phyloP scores from a whole-genome alignment of 2,797 vertebrate genomes.

The Artibeus jamaicensis region DNA sequence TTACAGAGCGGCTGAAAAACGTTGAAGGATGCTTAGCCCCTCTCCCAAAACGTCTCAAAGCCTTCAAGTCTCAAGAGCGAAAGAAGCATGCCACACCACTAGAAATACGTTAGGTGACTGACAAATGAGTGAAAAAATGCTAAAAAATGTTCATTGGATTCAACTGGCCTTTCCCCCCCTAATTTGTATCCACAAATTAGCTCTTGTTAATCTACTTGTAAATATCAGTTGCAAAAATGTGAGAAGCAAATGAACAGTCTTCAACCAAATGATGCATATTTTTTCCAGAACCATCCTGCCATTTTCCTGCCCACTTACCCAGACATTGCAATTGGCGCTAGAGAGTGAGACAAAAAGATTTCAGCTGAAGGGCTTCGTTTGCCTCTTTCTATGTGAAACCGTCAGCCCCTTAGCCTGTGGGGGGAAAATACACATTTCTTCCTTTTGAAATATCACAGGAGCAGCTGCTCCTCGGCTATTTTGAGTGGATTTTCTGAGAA shows the following conservation, averaged over 20 bases:
- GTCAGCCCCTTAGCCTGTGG: conserved; percentile 37
- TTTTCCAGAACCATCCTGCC: not conserved
- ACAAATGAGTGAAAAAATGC: conserved; percentile 43
- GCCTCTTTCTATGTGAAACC: conserved; percentile 55
- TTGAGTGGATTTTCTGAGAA: conserved; percentile 73
- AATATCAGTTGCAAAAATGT: conserved; percentile 53
- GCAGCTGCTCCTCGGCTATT: conserved; percentile 75
- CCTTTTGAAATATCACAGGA: conserved; percentile 74
- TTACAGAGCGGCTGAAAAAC: conserved; percentile 65
- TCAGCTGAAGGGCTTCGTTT: conserved; percentile 38
- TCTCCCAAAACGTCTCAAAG: conserved; percentile 26
- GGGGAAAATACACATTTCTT: conserved; percentile 59
- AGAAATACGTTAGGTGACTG: conserved; percentile 24
- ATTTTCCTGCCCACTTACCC: not conserved
- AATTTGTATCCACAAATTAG: conserved; percentile 56
- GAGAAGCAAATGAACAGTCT: conserved; percentile 56
- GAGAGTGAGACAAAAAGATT: not conserved
- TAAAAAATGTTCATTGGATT: conserved; percentile 50
- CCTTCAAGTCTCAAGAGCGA: conserved; percentile 46
- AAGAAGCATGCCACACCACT: conserved; percentile 13
- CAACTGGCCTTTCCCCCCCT: not conserved
- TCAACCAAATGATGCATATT: conserved; percentile 10
- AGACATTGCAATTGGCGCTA: not conserved
- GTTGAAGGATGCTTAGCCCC: conserved; percentile 14
- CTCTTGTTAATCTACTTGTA: conserved; percentile 34